Evolutionary conservation across 2,113 vertebrate species (phyloP).

Genomic region (Cervus canadensis): DNA sequence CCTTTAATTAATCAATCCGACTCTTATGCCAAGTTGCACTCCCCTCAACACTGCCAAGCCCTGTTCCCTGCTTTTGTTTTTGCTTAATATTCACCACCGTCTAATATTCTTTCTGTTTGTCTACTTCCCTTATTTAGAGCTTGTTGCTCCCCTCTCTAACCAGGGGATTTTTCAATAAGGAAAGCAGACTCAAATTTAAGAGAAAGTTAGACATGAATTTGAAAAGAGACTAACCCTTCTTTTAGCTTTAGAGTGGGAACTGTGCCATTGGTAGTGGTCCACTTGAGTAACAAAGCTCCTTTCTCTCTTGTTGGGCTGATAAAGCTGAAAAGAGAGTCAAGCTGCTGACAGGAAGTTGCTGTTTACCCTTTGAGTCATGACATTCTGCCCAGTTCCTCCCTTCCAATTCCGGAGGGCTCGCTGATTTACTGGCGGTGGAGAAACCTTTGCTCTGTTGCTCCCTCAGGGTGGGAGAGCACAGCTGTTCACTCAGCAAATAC

Average conservation of each 20-base stretch:
- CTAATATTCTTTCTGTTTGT: not conserved
- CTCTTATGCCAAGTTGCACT: not conserved
- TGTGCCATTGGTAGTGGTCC: not conserved
- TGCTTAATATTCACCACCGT: not conserved
- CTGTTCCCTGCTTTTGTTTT: not conserved
- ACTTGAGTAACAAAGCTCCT: not conserved
- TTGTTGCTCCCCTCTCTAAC: not conserved
- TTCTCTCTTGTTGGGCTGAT: not conserved
- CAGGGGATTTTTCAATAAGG: not conserved
- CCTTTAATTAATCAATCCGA: not conserved
- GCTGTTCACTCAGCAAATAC: slow-evolving; percentile 42
- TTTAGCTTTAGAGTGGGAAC: not conserved
- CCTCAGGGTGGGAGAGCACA: not conserved
- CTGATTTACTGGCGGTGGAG: not conserved
- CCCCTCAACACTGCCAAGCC: not conserved
- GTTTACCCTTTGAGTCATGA: not conserved
- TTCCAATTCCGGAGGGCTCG: not conserved
- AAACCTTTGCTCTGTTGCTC: not conserved
- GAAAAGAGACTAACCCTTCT: not conserved
- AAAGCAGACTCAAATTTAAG: slow-evolving; percentile 6
- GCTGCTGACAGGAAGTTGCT: not conserved
- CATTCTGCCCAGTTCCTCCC: not conserved
- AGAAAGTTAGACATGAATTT: not conserved
- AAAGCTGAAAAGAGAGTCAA: not conserved
- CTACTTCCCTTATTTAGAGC: not conserved